A percentile compares a stretch with the other conserved stretches of the same genome.
Conservation (phyloP, 2,113 vertebrate species). For the Cyphomyrus discorhynchus region DNA sequence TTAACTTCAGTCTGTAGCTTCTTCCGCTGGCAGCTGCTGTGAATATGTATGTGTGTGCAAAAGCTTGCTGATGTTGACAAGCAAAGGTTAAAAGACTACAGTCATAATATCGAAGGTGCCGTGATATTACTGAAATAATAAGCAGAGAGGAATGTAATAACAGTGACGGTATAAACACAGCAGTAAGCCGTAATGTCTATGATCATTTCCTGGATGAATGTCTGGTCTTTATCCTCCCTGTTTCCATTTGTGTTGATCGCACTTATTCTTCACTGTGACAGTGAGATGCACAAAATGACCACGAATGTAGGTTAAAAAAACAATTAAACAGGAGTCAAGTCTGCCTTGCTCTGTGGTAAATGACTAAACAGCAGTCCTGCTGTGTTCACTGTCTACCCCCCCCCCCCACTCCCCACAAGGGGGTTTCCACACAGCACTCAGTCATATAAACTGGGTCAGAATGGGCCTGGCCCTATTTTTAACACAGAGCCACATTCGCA, state of each 20-base stretch:
- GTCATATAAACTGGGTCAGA: constrained; percentile 55
- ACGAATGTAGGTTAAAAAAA: constrained; percentile 5
- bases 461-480: constrained; percentile 54
- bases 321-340: background rate
- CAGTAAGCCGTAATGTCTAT: background rate
- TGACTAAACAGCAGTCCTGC: background rate
- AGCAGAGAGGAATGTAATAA: background rate
- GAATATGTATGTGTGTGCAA: background rate
- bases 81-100: background rate
- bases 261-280: background rate
- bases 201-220: background rate
- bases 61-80: background rate
- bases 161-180: background rate
- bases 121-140: background rate
- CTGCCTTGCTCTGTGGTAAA: background rate
- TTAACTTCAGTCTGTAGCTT: background rate
- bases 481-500: constrained; percentile 46
- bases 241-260: background rate
- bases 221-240: background rate
- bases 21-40: background rate
- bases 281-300: background rate
- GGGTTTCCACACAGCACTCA: constrained; percentile 49
- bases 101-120: background rate
- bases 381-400: background rate
- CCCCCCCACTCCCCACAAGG: constrained; percentile 22